These are phyloP conservation scores for Globia sparganii DNA, from an alignment of 2,888 invertebrate species.

Conservation along the genomic window DNA sequence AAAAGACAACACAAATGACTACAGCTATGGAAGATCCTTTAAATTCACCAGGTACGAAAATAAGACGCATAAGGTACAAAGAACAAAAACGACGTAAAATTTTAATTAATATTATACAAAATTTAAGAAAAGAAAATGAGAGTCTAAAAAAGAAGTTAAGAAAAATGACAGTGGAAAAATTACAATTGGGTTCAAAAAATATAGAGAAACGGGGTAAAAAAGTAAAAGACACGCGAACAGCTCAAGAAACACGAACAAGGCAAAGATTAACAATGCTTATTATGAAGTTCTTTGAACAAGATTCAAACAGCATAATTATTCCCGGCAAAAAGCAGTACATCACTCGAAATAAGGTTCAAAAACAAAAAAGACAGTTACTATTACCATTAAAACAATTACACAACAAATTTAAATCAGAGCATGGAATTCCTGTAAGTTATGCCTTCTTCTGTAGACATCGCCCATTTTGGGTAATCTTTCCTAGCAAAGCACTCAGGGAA, in stretches of 20 bases:
- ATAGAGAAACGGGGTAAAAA: neutral
- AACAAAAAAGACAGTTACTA: neutral
- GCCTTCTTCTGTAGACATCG: slow-evolving; percentile 5
- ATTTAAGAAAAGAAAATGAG: too few species aligned
- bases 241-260: neutral
- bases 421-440: slow-evolving; percentile 7
- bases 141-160: too few species aligned
- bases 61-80: too few species aligned
- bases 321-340: neutral
- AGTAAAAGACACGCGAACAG: too few species aligned
- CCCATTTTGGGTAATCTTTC: slow-evolving; percentile 4
- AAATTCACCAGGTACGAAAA: too few species aligned
- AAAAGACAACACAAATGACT: neutral
- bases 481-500: slow-evolving; percentile 5
- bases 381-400: neutral
- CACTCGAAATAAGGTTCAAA: slow-evolving; percentile 6
- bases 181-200: neutral
- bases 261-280: neutral
- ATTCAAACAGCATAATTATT: slow-evolving; percentile 19
- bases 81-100: too few species aligned
- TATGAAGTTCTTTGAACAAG: slow-evolving; percentile 20
- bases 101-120: too few species aligned
- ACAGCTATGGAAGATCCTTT: neutral
- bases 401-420: slow-evolving; percentile 1
- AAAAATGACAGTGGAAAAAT: neutral